These are phyloP conservation scores for Tokudaia tokunoshimensis DNA, from an alignment of 2,797 vertebrate species.

Conservation along the genomic window DNA sequence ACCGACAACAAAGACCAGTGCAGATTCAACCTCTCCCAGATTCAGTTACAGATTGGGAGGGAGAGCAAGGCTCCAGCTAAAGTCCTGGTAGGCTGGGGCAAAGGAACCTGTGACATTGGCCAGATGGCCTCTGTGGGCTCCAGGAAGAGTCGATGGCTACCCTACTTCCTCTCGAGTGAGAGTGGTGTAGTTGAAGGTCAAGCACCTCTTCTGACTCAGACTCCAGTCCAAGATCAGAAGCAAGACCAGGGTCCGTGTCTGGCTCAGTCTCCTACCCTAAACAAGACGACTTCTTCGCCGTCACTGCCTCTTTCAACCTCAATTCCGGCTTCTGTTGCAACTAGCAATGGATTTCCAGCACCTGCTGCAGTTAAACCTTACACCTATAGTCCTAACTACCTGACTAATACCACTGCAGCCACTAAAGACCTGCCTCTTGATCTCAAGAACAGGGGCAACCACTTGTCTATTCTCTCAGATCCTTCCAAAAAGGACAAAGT, in stretches of 20 bases:
- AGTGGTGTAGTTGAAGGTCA: neutral
- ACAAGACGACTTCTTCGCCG: neutral
- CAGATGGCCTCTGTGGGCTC: neutral
- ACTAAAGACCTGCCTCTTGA: constrained; percentile 54
- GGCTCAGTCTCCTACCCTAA: neutral
- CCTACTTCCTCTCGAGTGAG: constrained; percentile 23
- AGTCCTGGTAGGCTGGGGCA: constrained; percentile 80
- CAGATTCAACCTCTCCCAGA: neutral
- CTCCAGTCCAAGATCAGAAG: constrained; percentile 35
- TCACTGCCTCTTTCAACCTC: constrained; percentile 8
- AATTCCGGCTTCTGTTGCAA: neutral
- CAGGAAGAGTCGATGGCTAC: constrained; percentile 64
- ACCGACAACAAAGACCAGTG: constrained; percentile 8
- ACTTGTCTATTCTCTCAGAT: neutral
- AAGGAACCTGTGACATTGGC: neutral
- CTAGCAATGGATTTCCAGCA: neutral
- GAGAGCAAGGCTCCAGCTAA: constrained; percentile 74
- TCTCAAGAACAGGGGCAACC: neutral
- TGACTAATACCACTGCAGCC: neutral
- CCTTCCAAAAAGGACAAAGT: constrained; percentile 48
- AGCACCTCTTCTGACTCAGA: constrained; percentile 7
- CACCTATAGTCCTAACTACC: neutral
- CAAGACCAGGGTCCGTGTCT: neutral
- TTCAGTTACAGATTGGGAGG: constrained; percentile 55
- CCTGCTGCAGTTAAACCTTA: neutral